phyloP scores from a whole-genome alignment of 2,797 vertebrate genomes.

The Alosa sapidissima region DNA sequence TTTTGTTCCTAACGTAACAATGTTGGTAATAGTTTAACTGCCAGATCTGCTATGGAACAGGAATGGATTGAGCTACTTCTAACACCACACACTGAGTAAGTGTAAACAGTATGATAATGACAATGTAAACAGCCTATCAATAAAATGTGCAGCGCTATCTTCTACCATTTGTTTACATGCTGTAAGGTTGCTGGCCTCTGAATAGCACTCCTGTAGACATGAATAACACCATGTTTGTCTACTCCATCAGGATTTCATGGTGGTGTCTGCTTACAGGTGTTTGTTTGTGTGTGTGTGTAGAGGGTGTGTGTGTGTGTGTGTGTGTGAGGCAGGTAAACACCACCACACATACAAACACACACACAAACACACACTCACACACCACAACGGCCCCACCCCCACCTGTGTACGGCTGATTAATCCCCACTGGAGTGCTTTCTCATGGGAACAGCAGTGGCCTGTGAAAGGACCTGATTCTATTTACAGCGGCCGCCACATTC shows the following conservation, averaged over 20 bases:
- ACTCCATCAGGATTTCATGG: background rate
- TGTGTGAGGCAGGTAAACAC: background rate
- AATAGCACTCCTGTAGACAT: background rate
- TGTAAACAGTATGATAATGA: background rate
- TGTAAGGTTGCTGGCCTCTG: background rate
- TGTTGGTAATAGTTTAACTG: background rate
- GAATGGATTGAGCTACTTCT: background rate
- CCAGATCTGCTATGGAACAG: background rate
- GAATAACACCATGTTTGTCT: background rate
- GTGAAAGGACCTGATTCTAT: constrained; percentile 39
- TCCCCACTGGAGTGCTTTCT: constrained; percentile 41
- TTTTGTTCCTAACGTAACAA: background rate
- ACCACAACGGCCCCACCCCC: background rate
- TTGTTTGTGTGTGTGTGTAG: background rate
- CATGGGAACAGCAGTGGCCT: constrained; percentile 52
- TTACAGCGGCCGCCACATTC: constrained; percentile 39
- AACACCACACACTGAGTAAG: background rate
- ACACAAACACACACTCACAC: background rate
- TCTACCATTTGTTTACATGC: background rate
- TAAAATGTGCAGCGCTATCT: background rate
- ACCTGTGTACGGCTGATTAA: background rate
- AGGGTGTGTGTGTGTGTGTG: no score
- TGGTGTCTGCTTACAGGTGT: background rate
- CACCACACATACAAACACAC: background rate
- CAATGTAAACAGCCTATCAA: background rate